phyloP scores from a whole-genome alignment of 2,113 vertebrate species.

The Eolophus roseicapilla region DNA sequence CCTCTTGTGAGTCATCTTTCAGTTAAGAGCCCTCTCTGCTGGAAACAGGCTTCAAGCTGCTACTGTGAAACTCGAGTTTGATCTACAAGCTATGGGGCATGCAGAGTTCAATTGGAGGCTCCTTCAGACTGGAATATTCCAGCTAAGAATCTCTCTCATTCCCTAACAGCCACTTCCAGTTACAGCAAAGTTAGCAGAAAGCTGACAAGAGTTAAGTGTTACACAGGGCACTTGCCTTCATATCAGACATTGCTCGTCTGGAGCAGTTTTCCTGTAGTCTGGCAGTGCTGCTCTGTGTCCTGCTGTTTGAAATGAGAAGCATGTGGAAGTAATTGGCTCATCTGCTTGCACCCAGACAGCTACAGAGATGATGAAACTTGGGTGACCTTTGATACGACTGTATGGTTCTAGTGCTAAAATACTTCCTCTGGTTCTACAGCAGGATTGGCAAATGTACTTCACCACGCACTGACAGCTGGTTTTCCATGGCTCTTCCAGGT shows the following conservation, averaged over 20 bases:
- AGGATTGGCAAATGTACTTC: background rate
- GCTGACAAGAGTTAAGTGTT: background rate
- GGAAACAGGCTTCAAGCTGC: background rate
- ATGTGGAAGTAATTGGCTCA: background rate
- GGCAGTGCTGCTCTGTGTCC: background rate
- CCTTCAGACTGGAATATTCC: background rate
- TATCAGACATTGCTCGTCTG: rapidly evolving
- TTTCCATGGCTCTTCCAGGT: constrained; percentile 64
- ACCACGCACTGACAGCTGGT: rapidly evolving
- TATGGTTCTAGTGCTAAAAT: background rate
- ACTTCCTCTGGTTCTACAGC: background rate
- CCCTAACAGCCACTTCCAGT: background rate
- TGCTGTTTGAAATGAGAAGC: background rate
- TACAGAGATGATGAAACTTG: background rate
- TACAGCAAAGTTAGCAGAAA: background rate
- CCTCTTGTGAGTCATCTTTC: background rate
- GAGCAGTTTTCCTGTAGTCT: background rate
- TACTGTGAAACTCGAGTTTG: background rate
- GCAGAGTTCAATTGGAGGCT: background rate
- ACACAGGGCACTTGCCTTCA: background rate
- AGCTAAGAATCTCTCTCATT: background rate
- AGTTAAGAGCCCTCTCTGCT: background rate
- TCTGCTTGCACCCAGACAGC: background rate
- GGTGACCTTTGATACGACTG: rapidly evolving
- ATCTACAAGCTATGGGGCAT: background rate